Base-by-base conservation (phyloP, 2,113 vertebrate genomes). In the Peromyscus maniculatus region DNA sequence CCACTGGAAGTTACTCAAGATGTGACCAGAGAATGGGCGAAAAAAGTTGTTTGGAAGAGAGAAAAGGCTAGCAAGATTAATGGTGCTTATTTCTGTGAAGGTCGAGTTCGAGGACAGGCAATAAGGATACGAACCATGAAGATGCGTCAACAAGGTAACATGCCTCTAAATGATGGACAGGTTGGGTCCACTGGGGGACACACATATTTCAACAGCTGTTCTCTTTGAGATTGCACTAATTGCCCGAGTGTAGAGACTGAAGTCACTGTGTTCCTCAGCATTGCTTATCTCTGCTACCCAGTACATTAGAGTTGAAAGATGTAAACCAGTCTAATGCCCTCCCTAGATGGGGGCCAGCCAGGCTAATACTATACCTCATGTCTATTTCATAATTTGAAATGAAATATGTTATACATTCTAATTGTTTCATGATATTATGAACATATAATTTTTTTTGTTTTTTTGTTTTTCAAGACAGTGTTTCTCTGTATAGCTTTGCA, bases 31-130 rank as follows among this genome's bases (percentile, higher is more conserved):
- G 97, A 98, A 88, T 98, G 98, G 66, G 99, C 99, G 22, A 99
- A 99, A 97, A 99, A 98, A 62, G 98, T 99, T 16, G 97, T 99
- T 57, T 99, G 99, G 99, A 99, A 98, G 97, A 99, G 98, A 88
- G 99, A 99, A 49, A 99, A 99, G 67, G 99, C 98, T 17, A 98
- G 98, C 31, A 98, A 99, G 89, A 99, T 98, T 55, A 99, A 99
- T 0, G 99, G 99, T 79, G 99, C 98, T 0, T 99, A 99, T 93
- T 99, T 98, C 98, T 99, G 99, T 90, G 99, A 99, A 97, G 98
- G 98, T 52, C 99, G 98, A 75, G 98, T 99, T 93, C 98, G 98
- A 87, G 98, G 99, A 59, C 98, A 98, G 49, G 92, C 98, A 16
- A 98, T 97, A 83, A 99, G 98, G 93, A 98, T 99, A 98, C 98